Evolutionary conservation across 2,888 invertebrate species (phyloP).

Genomic region (Melieria crassipennis): DNA sequence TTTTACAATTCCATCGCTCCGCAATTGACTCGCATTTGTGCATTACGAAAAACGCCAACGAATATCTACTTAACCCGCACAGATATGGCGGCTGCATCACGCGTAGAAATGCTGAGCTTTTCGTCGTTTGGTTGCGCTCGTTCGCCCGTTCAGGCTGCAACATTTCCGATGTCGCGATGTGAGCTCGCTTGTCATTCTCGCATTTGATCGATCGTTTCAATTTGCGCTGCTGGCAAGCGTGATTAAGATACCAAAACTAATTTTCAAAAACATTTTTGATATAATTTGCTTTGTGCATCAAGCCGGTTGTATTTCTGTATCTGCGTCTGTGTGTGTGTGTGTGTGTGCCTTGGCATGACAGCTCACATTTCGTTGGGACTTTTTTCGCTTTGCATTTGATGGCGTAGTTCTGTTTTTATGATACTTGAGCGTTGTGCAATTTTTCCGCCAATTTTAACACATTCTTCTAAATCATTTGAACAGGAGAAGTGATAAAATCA

Average conservation of each 20-base stretch:
- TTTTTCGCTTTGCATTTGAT: too few species aligned
- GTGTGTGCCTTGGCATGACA: neutral
- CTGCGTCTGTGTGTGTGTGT: neutral
- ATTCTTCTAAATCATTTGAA: constrained; percentile 33
- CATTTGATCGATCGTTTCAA: constrained; percentile 57
- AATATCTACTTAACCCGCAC: too few species aligned
- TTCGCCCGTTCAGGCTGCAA: too few species aligned
- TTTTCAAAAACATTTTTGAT: constrained; percentile 19
- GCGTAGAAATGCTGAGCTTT: too few species aligned
- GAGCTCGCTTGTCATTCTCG: constrained; percentile 23
- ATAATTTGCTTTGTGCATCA: constrained; percentile 15
- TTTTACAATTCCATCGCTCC: constrained; percentile 44
- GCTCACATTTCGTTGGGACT: too few species aligned
- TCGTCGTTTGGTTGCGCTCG: too few species aligned
- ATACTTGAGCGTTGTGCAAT: constrained; percentile 2
- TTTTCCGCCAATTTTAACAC: constrained; percentile 38
- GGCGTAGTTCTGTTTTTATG: neutral
- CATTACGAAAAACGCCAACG: neutral
- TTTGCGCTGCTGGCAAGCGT: constrained; percentile 53
- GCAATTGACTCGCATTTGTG: neutral
- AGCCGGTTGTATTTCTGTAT: neutral
- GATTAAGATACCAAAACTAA: constrained; percentile 54
- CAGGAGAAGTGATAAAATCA: constrained; percentile 24
- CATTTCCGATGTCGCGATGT: too few species aligned
- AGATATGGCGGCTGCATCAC: too few species aligned